Evolutionary conservation across 2,888 invertebrate genomes (phyloP).

Genomic region (Hemaris fuciformis): DNA sequence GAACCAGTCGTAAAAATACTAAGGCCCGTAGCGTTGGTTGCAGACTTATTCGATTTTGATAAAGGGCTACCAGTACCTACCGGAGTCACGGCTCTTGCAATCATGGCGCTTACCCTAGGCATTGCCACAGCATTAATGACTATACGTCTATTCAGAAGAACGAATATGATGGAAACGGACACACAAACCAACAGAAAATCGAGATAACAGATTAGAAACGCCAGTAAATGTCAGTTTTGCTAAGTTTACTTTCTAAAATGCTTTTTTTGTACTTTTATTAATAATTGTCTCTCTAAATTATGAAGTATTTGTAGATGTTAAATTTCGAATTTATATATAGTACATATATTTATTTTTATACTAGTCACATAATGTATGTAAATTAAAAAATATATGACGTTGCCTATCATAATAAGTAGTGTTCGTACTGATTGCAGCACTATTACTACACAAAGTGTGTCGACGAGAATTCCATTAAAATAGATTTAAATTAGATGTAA

Average conservation of each 20-base stretch:
- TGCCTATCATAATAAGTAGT: background rate
- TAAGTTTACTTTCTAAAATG: conserved; percentile 22
- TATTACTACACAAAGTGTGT: too few species aligned
- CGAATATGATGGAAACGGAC: conserved; percentile 34
- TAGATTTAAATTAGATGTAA: background rate
- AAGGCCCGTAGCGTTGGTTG: conserved; percentile 63
- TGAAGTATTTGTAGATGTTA: background rate
- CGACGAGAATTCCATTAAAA: background rate
- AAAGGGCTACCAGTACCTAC: conserved; percentile 38
- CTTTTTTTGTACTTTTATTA: conserved; percentile 14
- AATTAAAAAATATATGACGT: background rate
- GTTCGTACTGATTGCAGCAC: background rate
- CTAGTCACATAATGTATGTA: conserved; percentile 8
- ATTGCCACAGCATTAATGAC: conserved; percentile 63
- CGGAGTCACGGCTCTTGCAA: conserved; percentile 58
- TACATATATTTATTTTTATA: conserved; percentile 11
- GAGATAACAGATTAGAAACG: conserved; percentile 48
- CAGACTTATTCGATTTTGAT: conserved; percentile 42
- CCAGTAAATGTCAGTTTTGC: conserved; percentile 17
- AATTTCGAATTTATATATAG: conserved; percentile 11
- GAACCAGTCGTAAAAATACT: conserved; percentile 77
- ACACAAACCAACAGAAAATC: conserved; percentile 61
- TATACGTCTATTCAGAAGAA: conserved; percentile 53
- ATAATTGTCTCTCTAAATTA: background rate
- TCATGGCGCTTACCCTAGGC: conserved; percentile 55